Conservation (phyloP, 1,140 invertebrate genomes). For the Dolichoris vasculosae region DNA sequence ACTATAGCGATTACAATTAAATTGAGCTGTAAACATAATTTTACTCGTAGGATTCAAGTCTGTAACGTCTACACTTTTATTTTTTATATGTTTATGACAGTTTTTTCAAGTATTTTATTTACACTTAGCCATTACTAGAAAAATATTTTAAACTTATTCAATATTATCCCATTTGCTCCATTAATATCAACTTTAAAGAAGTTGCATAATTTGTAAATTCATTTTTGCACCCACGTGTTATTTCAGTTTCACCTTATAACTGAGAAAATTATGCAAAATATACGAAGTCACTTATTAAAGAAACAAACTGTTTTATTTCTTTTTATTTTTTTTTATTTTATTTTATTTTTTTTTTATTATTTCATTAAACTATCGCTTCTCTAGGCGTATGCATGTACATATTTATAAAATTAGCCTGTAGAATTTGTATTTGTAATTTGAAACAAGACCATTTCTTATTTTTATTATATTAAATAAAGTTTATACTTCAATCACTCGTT, state of each 20-base stretch:
- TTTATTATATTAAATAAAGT: conserved; percentile 66
- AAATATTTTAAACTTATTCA: conserved; percentile 28
- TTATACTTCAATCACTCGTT: conserved; percentile 67
- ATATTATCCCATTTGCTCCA: conserved; percentile 63
- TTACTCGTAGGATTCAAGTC: conserved; percentile 1
- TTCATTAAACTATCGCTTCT: conserved; percentile 30
- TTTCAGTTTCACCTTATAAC: conserved; percentile 32
- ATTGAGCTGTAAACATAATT: conserved; percentile 35
- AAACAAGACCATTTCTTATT: conserved; percentile 65
- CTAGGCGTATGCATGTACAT: conserved; percentile 67
- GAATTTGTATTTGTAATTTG: conserved; percentile 70
- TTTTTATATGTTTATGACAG: conserved; percentile 41
- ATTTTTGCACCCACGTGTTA: conserved; percentile 28
- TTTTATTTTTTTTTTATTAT: conserved; percentile 23
- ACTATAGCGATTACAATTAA: conserved; percentile 31
- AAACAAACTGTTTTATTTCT: conserved; percentile 16
- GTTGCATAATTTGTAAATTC: conserved; percentile 44
- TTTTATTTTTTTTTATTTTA: conserved; percentile 23
- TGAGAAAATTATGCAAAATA: conserved; percentile 33
- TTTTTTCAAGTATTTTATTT: conserved; percentile 34
- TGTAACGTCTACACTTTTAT: conserved; percentile 4
- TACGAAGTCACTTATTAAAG: conserved; percentile 28
- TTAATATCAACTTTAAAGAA: conserved; percentile 46
- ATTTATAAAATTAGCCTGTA: conserved; percentile 69
- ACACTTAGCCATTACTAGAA: conserved; percentile 15